Conservation (phyloP, 1,140 invertebrate species). For the Adelges cooleyi region DNA sequence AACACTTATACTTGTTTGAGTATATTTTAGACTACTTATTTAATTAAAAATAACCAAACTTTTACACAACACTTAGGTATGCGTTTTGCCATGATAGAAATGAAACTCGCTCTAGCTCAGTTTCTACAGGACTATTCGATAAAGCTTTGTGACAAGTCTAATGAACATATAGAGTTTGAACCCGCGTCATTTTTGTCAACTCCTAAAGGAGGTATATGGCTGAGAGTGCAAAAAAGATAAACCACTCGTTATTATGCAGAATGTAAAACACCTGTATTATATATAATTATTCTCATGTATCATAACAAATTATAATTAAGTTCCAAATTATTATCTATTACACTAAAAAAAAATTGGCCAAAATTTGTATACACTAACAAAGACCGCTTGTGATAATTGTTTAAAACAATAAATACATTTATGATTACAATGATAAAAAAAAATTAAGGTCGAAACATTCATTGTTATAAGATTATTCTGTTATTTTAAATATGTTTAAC, state of each 20-base stretch:
- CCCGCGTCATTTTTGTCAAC: slow-evolving; percentile 22
- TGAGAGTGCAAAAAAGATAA: slow-evolving; percentile 15
- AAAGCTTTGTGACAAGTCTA: slow-evolving; percentile 41
- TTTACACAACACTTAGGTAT: too few relatives aligned
- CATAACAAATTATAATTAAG: slow-evolving; percentile 27
- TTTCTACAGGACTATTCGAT: slow-evolving; percentile 37
- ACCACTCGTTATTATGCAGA: not conserved
- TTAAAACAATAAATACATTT: slow-evolving; percentile 26
- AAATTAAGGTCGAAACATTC: slow-evolving; percentile 14
- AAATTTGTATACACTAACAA: slow-evolving; percentile 3
- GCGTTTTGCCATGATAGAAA: slow-evolving; percentile 38
- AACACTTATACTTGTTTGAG: too few relatives aligned
- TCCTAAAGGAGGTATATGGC: slow-evolving; percentile 30
- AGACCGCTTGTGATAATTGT: slow-evolving; percentile 13
- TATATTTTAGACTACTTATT: too few relatives aligned
- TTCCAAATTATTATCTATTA: slow-evolving; percentile 18
- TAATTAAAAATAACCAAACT: too few relatives aligned
- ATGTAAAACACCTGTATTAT: slow-evolving; percentile 26
- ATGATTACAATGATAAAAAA: not conserved
- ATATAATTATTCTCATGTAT: slow-evolving; percentile 25
- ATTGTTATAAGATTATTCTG: slow-evolving; percentile 14
- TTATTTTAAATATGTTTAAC: slow-evolving; percentile 26
- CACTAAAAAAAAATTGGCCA: slow-evolving; percentile 22
- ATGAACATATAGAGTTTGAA: slow-evolving; percentile 9
- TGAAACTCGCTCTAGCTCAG: slow-evolving; percentile 36